A percentile compares a stretch with the other conserved stretches of the same genome.
Conservation (phyloP, 2,888 invertebrate genomes). For the Volucella inflata region DNA sequence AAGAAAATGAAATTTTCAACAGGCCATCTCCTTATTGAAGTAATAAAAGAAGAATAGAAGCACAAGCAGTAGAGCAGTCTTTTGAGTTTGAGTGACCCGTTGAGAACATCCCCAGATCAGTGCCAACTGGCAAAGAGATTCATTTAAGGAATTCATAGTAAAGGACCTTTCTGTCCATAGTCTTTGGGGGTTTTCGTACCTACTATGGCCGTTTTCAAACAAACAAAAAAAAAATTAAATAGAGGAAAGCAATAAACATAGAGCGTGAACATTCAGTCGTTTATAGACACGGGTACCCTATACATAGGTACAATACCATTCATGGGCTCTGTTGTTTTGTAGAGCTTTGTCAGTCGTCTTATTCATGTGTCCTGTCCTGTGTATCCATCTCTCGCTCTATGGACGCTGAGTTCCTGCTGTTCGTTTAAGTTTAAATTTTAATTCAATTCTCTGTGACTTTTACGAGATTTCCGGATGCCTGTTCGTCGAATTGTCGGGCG, state of each 20-base stretch:
- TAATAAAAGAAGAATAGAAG: conserved; percentile 69
- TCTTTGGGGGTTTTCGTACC: conserved; percentile 1
- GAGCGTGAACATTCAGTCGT: conserved; percentile 55
- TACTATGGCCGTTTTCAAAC: conserved; percentile 22
- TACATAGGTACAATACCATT: conserved; percentile 1
- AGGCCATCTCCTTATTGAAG: conserved; percentile 74
- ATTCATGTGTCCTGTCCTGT: conserved; percentile 6
- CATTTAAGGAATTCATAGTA: conserved; percentile 73
- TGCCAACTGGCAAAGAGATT: conserved; percentile 72
- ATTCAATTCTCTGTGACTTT: conserved; percentile 73
- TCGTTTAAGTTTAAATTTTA: conserved; percentile 75
- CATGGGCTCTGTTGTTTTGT: conserved; percentile 29
- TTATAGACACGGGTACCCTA: background rate
- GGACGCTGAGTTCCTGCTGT: conserved; percentile 56
- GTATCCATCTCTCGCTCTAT: conserved; percentile 17
- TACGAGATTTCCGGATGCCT: conserved; percentile 62
- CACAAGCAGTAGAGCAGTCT: conserved; percentile 57
- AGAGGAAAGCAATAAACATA: conserved; percentile 64
- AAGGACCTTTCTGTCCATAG: conserved; percentile 10
- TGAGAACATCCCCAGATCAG: conserved; percentile 61
- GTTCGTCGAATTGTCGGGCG: background rate
- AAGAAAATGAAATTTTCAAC: conserved; percentile 74
- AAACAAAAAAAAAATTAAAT: background rate
- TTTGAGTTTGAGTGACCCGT: conserved; percentile 73
- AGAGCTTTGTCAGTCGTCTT: conserved; percentile 49